Evolutionary conservation across 23 tunicate genomes (phyloP).

Genomic region (Diplosoma virens): DNA sequence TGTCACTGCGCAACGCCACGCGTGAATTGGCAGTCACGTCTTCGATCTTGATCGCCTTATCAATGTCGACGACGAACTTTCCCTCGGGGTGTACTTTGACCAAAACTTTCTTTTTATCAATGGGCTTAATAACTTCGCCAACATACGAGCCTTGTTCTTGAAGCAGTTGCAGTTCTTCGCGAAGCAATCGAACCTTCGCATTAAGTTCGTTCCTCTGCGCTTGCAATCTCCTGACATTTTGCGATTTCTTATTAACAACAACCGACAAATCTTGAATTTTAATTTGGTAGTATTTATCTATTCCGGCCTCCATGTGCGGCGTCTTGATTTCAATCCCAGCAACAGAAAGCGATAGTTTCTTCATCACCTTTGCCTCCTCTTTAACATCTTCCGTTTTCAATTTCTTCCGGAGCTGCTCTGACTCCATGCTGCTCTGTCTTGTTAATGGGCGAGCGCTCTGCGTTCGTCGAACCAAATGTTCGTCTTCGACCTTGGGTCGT

Average conservation of each 20-base stretch:
- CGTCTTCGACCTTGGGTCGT: conserved; percentile 5
- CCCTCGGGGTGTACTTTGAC: conserved; percentile 98
- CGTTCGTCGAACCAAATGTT: not conserved
- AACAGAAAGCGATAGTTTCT: conserved; percentile 71
- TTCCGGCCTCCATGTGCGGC: conserved; percentile 77
- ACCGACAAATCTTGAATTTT: conserved; percentile 84
- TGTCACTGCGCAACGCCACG: conserved; percentile 89
- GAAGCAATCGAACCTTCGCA: conserved; percentile 80
- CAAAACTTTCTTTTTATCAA: conserved; percentile 89
- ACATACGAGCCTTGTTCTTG: conserved; percentile 97
- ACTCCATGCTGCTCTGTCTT: conserved; percentile 16
- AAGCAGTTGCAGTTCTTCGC: conserved; percentile 89
- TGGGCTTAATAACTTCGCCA: conserved; percentile 96
- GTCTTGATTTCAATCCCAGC: conserved; percentile 70
- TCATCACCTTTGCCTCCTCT: conserved; percentile 66
- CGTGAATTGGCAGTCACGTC: conserved; percentile 90
- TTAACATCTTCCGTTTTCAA: conserved; percentile 32
- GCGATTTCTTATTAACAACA: conserved; percentile 78
- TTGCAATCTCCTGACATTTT: conserved; percentile 86
- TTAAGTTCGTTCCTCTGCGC: conserved; percentile 93
- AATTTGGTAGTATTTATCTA: conserved; percentile 79
- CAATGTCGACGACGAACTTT: conserved; percentile 94
- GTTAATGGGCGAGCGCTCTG: not conserved
- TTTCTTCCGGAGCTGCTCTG: conserved; percentile 9
- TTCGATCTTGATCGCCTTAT: conserved; percentile 83